These are phyloP conservation scores for Harpalus rubripes DNA, from an alignment of 2,888 invertebrate species.

Conservation along the genomic window DNA sequence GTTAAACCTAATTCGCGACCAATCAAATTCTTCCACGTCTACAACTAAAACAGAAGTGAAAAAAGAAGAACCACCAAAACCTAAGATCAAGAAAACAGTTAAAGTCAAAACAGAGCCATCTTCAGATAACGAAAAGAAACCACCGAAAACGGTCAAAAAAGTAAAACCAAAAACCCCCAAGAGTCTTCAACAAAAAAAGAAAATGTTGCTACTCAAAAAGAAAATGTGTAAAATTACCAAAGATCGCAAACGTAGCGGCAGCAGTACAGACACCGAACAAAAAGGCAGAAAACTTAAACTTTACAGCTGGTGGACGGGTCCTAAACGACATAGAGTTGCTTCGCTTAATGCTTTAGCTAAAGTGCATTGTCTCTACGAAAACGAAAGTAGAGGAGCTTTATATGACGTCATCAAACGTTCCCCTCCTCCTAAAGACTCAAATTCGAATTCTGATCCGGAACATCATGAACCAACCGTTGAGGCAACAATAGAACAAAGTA, in stretches of 20 bases:
- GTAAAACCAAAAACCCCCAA: conserved; percentile 73
- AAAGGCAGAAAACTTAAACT: conserved; percentile 80
- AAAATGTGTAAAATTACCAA: conserved; percentile 67
- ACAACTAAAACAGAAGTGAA: conserved; percentile 30
- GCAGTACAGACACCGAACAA: conserved; percentile 69
- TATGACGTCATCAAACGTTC: conserved; percentile 79
- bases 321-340: conserved; percentile 91
- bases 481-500: conserved; percentile 71
- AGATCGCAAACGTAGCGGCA: conserved; percentile 68
- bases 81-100: conserved; percentile 44
- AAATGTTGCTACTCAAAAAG: conserved; percentile 72
- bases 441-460: conserved; percentile 61
- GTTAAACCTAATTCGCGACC: conserved; percentile 63
- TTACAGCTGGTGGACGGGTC: conserved; percentile 86
- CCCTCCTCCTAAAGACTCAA: conserved; percentile 67
- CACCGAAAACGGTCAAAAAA: conserved; percentile 72
- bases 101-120: conserved; percentile 67
- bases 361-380: conserved; percentile 94
- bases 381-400: conserved; percentile 88
- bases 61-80: conserved; percentile 42
- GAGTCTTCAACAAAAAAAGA: conserved; percentile 70
- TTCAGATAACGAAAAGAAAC: conserved; percentile 68
- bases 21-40: conserved; percentile 60
- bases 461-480: conserved; percentile 48
- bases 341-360: conserved; percentile 93